Percentiles rank a stretch among this genome's conserved stretches.
phyloP scores from a whole-genome alignment of 2,113 vertebrate genomes.

The Pelvicachromis taeniatus region DNA sequence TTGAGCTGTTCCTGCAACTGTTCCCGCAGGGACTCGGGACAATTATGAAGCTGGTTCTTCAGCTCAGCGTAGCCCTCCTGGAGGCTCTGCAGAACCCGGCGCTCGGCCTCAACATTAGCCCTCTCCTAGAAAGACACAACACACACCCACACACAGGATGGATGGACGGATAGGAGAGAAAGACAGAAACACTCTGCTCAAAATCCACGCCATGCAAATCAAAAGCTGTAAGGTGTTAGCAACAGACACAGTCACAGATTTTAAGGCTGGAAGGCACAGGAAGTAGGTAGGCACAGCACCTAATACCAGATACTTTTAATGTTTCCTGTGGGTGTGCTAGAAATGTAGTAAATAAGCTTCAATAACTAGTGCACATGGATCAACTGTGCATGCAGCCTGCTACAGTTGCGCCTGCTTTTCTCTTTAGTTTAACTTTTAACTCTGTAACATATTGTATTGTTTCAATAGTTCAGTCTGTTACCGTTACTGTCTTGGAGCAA shows the following conservation, averaged over 20 bases:
- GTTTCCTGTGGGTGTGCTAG: neutral
- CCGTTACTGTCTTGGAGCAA: too few relatives aligned
- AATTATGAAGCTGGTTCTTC: constrained; percentile 95
- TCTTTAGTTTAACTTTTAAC: too few relatives aligned
- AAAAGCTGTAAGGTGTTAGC: constrained; percentile 39
- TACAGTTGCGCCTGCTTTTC: too few relatives aligned
- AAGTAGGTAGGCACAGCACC: neutral
- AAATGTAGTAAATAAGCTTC: neutral
- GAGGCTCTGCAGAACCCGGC: constrained; percentile 87
- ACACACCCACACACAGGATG: constrained; percentile 54
- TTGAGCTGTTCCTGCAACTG: constrained; percentile 94
- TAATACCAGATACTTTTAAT: neutral
- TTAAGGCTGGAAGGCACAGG: neutral
- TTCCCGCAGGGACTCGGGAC: constrained; percentile 93
- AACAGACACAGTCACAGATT: neutral
- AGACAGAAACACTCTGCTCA: constrained; percentile 74
- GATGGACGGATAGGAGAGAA: constrained; percentile 17
- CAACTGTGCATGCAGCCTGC: too few relatives aligned
- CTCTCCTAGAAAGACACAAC: constrained; percentile 84
- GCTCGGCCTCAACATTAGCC: constrained; percentile 90
- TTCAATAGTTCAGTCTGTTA: too few relatives aligned
- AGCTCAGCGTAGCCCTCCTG: constrained; percentile 86
- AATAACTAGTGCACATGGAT: too few relatives aligned
- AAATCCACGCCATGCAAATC: constrained; percentile 76
- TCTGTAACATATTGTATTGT: too few relatives aligned